A percentile compares a stretch with the other conserved stretches of the same genome.
Evolutionary conservation across 2,797 vertebrate species (phyloP).

Genomic region (Smutsia temminckii): DNA sequence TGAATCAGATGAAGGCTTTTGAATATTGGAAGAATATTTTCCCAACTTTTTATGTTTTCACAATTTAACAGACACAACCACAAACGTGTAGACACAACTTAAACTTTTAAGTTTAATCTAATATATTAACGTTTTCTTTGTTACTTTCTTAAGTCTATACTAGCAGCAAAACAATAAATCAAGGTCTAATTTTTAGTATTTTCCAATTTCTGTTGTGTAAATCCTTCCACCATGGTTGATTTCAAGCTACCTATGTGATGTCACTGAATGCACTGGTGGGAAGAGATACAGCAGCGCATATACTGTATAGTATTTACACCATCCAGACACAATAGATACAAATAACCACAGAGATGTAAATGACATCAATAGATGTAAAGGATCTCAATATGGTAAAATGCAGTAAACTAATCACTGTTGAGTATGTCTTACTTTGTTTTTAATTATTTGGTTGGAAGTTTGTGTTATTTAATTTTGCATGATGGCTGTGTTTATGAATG

Average conservation of each 20-base stretch:
- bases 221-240: background rate
- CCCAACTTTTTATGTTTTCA: background rate
- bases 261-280: background rate
- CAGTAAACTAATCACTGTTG: background rate
- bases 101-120: background rate
- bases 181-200: background rate
- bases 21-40: background rate
- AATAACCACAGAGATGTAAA: background rate
- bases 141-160: background rate
- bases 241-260: background rate
- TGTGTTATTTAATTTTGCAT: background rate
- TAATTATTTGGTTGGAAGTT: background rate
- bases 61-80: background rate
- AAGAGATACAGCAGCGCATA: background rate
- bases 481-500: background rate
- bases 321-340: background rate
- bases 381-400: background rate
- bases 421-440: background rate
- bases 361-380: background rate
- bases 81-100: too few species aligned
- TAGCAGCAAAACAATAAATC: background rate
- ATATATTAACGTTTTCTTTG: background rate
- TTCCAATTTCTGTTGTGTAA: background rate
- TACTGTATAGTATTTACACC: too few species aligned
- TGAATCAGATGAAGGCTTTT: background rate